A percentile compares a stretch with the other conserved stretches of the same genome.
These are phyloP conservation scores for Tetramorium alpestre DNA, from an alignment of 1,140 invertebrate genomes.

Conservation along the genomic window DNA sequence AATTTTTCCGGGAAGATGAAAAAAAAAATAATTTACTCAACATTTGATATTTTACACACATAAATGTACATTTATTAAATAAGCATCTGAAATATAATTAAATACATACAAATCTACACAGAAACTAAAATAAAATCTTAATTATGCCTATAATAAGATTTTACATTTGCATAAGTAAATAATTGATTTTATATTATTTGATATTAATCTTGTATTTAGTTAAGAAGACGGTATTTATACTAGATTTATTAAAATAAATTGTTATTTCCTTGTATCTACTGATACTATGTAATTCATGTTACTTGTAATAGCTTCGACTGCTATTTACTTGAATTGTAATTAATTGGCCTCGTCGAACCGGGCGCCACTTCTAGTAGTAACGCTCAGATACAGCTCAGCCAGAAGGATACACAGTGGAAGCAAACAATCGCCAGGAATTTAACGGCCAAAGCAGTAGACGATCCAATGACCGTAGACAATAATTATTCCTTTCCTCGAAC, in stretches of 20 bases:
- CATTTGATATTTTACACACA: not conserved
- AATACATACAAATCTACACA: not conserved
- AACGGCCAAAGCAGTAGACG: constrained; percentile 5
- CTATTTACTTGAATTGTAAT: constrained; percentile 50
- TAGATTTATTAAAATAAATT: not conserved
- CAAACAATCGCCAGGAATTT: constrained; percentile 43
- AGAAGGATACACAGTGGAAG: constrained; percentile 38
- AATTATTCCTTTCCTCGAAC: constrained; percentile 38
- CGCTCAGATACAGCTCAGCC: constrained; percentile 19
- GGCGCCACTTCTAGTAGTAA: constrained; percentile 22
- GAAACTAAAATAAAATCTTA: not conserved
- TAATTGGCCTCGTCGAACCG: constrained; percentile 42
- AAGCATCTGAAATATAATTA: constrained; percentile 7
- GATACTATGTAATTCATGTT: constrained; percentile 16
- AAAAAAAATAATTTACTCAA: not conserved
- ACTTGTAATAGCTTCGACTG: constrained; percentile 22
- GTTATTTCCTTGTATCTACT: not conserved
- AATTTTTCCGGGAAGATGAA: not conserved
- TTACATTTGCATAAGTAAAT: not conserved
- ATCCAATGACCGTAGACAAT: constrained; percentile 21
- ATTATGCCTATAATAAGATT: not conserved
- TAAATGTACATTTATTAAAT: not conserved
- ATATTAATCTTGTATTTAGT: not conserved
- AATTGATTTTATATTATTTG: not conserved
- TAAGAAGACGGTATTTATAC: not conserved